phyloP scores from a whole-genome alignment of 2,888 invertebrate genomes.

The Gymnosoma rotundatum region DNA sequence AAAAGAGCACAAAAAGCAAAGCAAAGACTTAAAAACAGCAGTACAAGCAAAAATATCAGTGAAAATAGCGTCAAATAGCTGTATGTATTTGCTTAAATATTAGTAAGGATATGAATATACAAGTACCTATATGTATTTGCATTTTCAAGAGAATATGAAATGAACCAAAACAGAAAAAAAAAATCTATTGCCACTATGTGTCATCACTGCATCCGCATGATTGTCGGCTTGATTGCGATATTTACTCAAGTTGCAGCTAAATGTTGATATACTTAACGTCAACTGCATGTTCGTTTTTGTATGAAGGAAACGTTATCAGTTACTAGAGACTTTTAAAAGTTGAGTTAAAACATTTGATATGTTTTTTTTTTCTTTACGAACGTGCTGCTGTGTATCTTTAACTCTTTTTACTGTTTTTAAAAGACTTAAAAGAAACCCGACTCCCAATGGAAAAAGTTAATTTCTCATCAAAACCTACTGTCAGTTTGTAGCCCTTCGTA shows the following conservation, averaged over 20 bases:
- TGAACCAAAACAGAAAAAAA: background rate
- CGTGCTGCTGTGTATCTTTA: too few relatives aligned
- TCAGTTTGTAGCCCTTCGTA: too few relatives aligned
- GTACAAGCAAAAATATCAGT: background rate
- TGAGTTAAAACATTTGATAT: too few relatives aligned
- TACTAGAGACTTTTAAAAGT: too few relatives aligned
- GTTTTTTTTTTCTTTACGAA: too few relatives aligned
- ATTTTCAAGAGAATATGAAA: slow-evolving; percentile 33
- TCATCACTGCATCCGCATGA: slow-evolving; percentile 12
- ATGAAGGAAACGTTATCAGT: background rate
- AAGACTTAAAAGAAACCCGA: too few relatives aligned
- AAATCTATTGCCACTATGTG: slow-evolving; percentile 4
- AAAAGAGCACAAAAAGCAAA: slow-evolving; percentile 37
- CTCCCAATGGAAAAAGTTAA: too few relatives aligned
- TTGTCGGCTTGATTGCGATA: slow-evolving; percentile 36
- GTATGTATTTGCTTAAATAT: background rate
- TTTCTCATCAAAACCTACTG: too few relatives aligned
- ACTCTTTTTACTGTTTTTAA: too few relatives aligned
- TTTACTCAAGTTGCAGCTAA: slow-evolving; percentile 42
- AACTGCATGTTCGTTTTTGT: background rate
- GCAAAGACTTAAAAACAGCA: background rate
- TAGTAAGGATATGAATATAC: slow-evolving; percentile 4
- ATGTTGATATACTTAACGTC: slow-evolving; percentile 34
- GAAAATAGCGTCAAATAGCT: slow-evolving; percentile 1
- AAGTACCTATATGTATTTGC: background rate